phyloP scores from a whole-genome alignment of 2,113 vertebrate genomes.

The Pygoscelis antarcticus region DNA sequence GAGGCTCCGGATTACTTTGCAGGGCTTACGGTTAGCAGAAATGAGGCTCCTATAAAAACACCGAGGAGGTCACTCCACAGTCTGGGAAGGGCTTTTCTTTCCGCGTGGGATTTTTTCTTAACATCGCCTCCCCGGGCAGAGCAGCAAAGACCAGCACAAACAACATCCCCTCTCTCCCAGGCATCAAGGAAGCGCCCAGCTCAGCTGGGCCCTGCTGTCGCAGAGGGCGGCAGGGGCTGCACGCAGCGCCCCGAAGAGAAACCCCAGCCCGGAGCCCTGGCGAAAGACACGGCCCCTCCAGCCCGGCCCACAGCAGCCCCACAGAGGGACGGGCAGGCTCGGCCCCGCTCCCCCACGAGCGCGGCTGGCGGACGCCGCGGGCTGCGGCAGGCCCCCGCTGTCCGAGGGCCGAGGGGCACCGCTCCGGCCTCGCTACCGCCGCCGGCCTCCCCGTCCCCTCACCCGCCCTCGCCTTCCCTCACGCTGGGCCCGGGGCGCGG shows the following conservation, averaged over 20 bases:
- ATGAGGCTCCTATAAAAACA: not conserved
- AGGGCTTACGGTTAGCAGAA: not conserved
- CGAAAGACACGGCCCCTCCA: not conserved
- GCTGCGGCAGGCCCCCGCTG: too few relatives aligned
- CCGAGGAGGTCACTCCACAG: too few relatives aligned
- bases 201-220: not conserved
- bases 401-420: too few relatives aligned
- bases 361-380: not conserved
- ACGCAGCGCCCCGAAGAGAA: not conserved
- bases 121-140: not conserved
- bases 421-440: too few relatives aligned
- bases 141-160: not conserved
- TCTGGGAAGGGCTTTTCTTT: not conserved
- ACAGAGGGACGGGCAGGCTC: not conserved
- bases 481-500: too few relatives aligned
- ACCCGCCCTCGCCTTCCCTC: too few relatives aligned
- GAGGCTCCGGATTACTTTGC: not conserved
- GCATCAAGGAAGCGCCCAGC: not conserved
- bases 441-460: too few relatives aligned
- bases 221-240: too few relatives aligned
- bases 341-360: too few relatives aligned
- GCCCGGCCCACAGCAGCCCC: not conserved
- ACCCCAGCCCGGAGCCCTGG: not conserved
- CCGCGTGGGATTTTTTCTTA: fast-evolving
- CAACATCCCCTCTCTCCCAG: too few relatives aligned